Conservation (phyloP, 2,888 invertebrate genomes). For the Drosophila demipolita region DNA sequence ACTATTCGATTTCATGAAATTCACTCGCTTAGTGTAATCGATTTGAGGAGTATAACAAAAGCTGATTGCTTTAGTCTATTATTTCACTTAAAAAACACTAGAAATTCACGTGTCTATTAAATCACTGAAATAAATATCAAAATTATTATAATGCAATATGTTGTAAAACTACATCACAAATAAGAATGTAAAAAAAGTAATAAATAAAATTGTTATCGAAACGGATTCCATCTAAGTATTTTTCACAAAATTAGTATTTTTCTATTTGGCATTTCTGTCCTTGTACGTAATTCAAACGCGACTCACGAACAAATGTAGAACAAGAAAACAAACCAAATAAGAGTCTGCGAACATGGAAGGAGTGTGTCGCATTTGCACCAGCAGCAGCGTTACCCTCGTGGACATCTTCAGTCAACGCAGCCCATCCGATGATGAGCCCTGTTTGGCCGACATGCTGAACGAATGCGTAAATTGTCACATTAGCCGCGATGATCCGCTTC, state of each 20-base stretch:
- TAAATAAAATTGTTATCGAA: neutral
- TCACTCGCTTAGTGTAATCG: neutral
- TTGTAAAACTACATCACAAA: neutral
- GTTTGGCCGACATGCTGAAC: conserved; percentile 64
- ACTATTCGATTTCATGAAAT: conserved; percentile 27
- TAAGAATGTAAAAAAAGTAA: too few relatives aligned
- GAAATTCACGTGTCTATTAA: neutral
- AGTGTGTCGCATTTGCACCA: conserved; percentile 69
- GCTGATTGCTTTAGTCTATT: neutral
- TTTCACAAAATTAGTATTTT: conserved; percentile 9
- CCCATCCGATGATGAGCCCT: conserved; percentile 20
- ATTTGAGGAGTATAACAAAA: neutral
- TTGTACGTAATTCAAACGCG: neutral
- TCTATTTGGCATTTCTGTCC: neutral
- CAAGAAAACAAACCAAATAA: conserved; percentile 32
- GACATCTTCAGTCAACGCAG: conserved; percentile 49
- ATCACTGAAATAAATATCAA: neutral
- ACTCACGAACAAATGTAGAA: neutral
- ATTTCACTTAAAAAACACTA: neutral
- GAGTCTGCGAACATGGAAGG: conserved; percentile 22
- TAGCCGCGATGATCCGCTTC: conserved; percentile 51
- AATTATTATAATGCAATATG: neutral
- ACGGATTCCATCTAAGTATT: neutral
- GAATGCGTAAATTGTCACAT: conserved; percentile 59
- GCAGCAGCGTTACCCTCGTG: conserved; percentile 37